Evolutionary conservation across 2,888 invertebrate species (phyloP), one percentile per base, ranked within the genome.

Genomic region (Leptopterna dolabrata): DNA sequence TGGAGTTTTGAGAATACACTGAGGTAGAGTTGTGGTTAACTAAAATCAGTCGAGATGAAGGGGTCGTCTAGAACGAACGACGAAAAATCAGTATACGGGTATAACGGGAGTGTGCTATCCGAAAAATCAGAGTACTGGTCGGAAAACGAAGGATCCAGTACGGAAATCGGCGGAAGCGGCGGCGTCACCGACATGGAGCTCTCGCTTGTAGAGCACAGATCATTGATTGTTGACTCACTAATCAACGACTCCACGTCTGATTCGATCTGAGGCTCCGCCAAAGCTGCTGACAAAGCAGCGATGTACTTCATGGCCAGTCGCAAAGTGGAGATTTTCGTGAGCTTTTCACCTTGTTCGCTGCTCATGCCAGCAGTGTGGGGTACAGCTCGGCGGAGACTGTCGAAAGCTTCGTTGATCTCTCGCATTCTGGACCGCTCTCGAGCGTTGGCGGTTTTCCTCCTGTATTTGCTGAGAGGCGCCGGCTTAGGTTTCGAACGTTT

Each of bases 401-500:
- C 97, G 92, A 97, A 98, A 0, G 97, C 97, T 88, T 94, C 94
- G 92, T 98, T 98, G 90, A 98, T 97, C 91, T 97, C 97, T 80
- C 96, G 93, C 97, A 97, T 97, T 87, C 97, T 94, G 89, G 95
- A 95, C 45, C 97, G 92, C 91, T 98, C 97, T 43, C 97, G 92
- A 0, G 97, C 97, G 92, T 97, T 98, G 16, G 97, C 97, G 0
- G 97, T 97, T 93, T 96, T 96, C 90, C 97, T 93, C 36, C 97
- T 93, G 92, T 97, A 97, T 92, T 97, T 97, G 93, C 97, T 97
- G 90, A 97, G 93, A 11, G 95, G 95, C 16, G 96, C 95, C 87
- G 95, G 95, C 92, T 91, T 93, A 90, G 91, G 91, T 90, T 92
- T 93, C 90, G 78, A 90, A 91, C 82, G 90, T 91, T 89, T 91